phyloP scores from a whole-genome alignment of 2,888 invertebrate species.

The Biston betularia region DNA sequence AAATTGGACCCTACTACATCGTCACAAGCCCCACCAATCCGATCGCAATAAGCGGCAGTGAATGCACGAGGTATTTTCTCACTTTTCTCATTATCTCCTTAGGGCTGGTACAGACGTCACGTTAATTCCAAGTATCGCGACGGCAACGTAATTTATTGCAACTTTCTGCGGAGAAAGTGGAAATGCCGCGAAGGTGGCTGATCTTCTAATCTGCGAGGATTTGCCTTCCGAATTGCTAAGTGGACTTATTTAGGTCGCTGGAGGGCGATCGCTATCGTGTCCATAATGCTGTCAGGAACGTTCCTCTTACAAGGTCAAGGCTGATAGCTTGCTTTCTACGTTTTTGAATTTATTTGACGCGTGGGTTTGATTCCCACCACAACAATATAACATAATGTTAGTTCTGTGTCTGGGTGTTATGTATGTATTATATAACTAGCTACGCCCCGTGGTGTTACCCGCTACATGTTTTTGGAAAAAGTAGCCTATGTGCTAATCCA shows the following conservation, averaged over 20 bases:
- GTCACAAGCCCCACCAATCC: slow-evolving; percentile 23
- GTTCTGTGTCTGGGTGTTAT: no score
- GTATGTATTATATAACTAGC: no score
- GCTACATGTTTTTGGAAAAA: no score
- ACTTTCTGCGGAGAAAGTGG: slow-evolving; percentile 36
- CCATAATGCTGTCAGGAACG: slow-evolving; percentile 7
- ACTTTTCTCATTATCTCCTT: slow-evolving; percentile 41
- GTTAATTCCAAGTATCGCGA: slow-evolving; percentile 44
- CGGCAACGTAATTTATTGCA: slow-evolving; percentile 40
- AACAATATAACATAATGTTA: no score
- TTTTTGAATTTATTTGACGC: not conserved
- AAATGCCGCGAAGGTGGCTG: slow-evolving; percentile 25
- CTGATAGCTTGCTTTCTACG: not conserved
- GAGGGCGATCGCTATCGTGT: slow-evolving; percentile 25
- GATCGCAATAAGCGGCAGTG: slow-evolving; percentile 33
- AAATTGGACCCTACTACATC: slow-evolving; percentile 11
- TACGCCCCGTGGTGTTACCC: no score
- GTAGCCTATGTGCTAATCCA: no score
- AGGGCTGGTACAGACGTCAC: slow-evolving; percentile 33
- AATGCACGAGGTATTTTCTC: slow-evolving; percentile 36
- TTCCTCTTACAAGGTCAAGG: slow-evolving; percentile 2
- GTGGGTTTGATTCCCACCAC: no score
- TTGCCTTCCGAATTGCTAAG: slow-evolving; percentile 36
- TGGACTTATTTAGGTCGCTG: slow-evolving; percentile 31
- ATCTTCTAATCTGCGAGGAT: slow-evolving; percentile 31